A percentile compares a stretch with the other conserved stretches of the same genome.
phyloP scores from a whole-genome alignment of 2,113 vertebrate genomes.

The Ceyx melanurus region DNA sequence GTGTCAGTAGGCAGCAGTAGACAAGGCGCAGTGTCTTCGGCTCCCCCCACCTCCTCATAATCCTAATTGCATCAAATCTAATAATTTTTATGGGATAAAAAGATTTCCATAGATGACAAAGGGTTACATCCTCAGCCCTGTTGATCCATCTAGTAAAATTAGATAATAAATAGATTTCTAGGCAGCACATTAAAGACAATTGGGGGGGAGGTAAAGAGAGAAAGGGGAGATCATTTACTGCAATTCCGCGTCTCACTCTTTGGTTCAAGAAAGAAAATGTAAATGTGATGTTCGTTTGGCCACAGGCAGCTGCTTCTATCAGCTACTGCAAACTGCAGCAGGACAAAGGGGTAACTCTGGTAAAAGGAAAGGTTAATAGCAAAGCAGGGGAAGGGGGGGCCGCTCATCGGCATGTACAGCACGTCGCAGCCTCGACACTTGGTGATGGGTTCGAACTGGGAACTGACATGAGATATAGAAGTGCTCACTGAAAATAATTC shows the following conservation, averaged over 20 bases:
- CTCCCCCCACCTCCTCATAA: slow-evolving; percentile 54
- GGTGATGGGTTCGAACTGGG: slow-evolving; percentile 92
- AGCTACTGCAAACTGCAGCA: slow-evolving; percentile 68
- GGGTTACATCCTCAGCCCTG: slow-evolving; percentile 60
- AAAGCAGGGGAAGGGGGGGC: slow-evolving; percentile 77
- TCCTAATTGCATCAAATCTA: slow-evolving; percentile 72
- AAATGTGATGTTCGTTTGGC: slow-evolving; percentile 61
- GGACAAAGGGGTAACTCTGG: slow-evolving; percentile 72
- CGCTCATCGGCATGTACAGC: slow-evolving; percentile 87
- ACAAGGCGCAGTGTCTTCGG: background rate
- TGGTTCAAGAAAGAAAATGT: slow-evolving; percentile 62
- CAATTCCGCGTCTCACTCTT: slow-evolving; percentile 17
- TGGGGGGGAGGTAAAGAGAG: background rate
- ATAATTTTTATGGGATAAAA: slow-evolving; percentile 74
- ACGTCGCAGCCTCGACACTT: slow-evolving; percentile 83
- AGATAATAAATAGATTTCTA: slow-evolving; percentile 63
- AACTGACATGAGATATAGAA: slow-evolving; percentile 91
- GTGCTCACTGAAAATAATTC: slow-evolving; percentile 95
- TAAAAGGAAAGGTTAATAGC: slow-evolving; percentile 90
- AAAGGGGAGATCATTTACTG: slow-evolving; percentile 38
- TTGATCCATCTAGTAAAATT: slow-evolving; percentile 60
- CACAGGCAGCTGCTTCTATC: slow-evolving; percentile 65
- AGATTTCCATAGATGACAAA: slow-evolving; percentile 70
- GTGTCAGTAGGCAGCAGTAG: slow-evolving; percentile 40
- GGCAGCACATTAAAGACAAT: slow-evolving; percentile 10